Evolutionary conservation across 2,113 vertebrate genomes (phyloP), one percentile per base, ranked within the genome.

Genomic region (Camarhynchus parvulus): DNA sequence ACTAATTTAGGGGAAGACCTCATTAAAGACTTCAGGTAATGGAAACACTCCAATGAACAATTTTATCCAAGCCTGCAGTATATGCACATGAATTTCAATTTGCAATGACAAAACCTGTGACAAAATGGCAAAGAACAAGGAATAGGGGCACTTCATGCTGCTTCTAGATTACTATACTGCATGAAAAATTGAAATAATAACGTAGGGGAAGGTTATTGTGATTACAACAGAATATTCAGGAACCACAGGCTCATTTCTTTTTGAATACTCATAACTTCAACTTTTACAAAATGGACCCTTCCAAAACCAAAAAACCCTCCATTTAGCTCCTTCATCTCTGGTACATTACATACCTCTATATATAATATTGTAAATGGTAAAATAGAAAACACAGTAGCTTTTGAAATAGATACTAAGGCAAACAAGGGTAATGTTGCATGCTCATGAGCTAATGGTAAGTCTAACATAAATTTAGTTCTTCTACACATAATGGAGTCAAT

Each of bases 11-110:
- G 41, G 25, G 31, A 88, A 88, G 68, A 83, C 68, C 75, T 91
- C 52, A 94, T 75, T 90, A 91, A 80, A 83, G 37, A 72, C 70
- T 74, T 84, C 75, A 75, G 66, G 66, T 39, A 89, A 28, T 53
- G 46, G 68, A 85, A 93, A 83, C 39, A 47, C 20, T 49, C 44
- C 56, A 67, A 68, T 77, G 56, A 95, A 90, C 35, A 73, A 53
- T 92, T 94, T 89, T 89, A 79, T 55, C 47, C 47, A 87, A 68
- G 77, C 7, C 56, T 77, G 47, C 58, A 86, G 59, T 87, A 72
- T 19, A 87, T 7, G 28, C 23, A 79, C 44, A 91, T 49, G 47
- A 73, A 78, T 82, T 91, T 92, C 92, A 95, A 95, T 90, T 50
- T 55, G 11, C 53, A 87, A 59, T 80, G 47, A 87, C 56, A 94